Base-by-base conservation (phyloP, 2,888 invertebrate species). In the Melikaiella ostensackeni region DNA sequence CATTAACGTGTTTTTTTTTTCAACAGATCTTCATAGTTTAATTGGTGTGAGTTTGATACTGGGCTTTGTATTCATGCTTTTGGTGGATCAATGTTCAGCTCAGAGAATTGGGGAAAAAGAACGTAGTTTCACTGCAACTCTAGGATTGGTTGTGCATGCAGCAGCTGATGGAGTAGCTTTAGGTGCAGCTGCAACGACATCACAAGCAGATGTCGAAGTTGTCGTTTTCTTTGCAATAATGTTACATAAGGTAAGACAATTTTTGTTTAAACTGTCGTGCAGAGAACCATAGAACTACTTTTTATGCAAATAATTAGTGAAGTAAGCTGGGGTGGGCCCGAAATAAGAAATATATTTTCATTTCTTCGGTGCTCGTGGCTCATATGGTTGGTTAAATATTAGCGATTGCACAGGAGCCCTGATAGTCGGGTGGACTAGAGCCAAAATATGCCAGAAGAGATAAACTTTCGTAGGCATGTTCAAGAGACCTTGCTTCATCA, bases 201-300 rank as follows among this genome's bases (percentile, higher is more conserved):
- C 97, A 4, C 98, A 99, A 88, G 95, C 97, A 0, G 98, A 99
- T 88, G 98, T 99, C 0, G 99, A 99, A 92, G 94, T 99, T 88
- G 98, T 99, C 80, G 98, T 99, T 13, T 99, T 99, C 92, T 91
- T 99, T 42, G 99, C 99, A 5, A 99, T 99, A 84, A 99, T 99
- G 99, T 92, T 99, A 75, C 99, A 99, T 89, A 99, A 99, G 93
- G 95, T 95, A 88, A 21, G 9, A 74, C 55, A 50, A 57, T 27
- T 55, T 64, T 1, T 16, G 16, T 16, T 42, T 16, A 16, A 42
- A 16, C 4, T 42, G 16, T 42, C 16, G 1, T 42, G 16, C 16
- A 1, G 4, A 13, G 0, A 42, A 16, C 5, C 42, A 1, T 42
- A 16, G 16, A 6, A 42, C 16, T 42, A 42, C 16, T 42, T 42